Conservation (phyloP, 37 sponge, comb jelly and placozoan genomes). For the Ephydatia muelleri region DNA sequence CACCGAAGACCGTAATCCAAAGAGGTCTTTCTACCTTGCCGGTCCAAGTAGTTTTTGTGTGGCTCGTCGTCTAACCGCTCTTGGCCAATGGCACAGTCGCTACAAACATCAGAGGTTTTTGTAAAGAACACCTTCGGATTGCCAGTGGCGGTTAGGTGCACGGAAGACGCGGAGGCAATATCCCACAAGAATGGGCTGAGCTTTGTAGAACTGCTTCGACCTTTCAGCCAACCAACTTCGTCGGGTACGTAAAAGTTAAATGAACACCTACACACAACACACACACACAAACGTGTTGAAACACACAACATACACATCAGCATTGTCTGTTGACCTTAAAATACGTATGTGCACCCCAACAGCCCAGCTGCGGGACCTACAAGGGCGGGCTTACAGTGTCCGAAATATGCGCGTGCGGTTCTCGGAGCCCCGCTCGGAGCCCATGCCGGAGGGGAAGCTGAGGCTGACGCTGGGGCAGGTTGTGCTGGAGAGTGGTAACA, state of each 20-base stretch:
- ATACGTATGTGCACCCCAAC: not conserved
- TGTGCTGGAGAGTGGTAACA: slow-evolving; percentile 8
- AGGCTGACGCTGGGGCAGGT: slow-evolving; percentile 39
- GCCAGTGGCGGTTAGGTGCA: slow-evolving; percentile 76
- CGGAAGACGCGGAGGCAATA: slow-evolving; percentile 63
- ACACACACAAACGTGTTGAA: not conserved
- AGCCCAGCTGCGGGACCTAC: slow-evolving; percentile 70
- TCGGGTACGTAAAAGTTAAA: slow-evolving; percentile 43
- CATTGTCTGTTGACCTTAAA: not conserved
- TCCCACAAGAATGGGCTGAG: slow-evolving; percentile 81
- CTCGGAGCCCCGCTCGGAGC: slow-evolving; percentile 60
- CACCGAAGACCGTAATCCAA: too few relatives aligned
- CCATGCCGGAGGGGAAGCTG: slow-evolving; percentile 24
- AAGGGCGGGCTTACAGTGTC: slow-evolving; percentile 58
- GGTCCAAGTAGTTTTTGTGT: too few relatives aligned
- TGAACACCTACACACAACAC: not conserved
- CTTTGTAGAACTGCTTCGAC: slow-evolving; percentile 83
- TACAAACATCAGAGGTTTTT: slow-evolving; percentile 15
- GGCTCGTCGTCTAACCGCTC: too few relatives aligned
- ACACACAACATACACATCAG: not conserved
- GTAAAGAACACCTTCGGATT: slow-evolving; percentile 72
- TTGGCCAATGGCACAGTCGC: slow-evolving; percentile 45
- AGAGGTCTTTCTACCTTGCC: too few relatives aligned
- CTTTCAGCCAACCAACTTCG: slow-evolving; percentile 70
- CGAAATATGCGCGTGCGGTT: slow-evolving; percentile 49